Evolutionary conservation across 2,888 invertebrate species (phyloP).

Genomic region (Eretmocerus hayati): DNA sequence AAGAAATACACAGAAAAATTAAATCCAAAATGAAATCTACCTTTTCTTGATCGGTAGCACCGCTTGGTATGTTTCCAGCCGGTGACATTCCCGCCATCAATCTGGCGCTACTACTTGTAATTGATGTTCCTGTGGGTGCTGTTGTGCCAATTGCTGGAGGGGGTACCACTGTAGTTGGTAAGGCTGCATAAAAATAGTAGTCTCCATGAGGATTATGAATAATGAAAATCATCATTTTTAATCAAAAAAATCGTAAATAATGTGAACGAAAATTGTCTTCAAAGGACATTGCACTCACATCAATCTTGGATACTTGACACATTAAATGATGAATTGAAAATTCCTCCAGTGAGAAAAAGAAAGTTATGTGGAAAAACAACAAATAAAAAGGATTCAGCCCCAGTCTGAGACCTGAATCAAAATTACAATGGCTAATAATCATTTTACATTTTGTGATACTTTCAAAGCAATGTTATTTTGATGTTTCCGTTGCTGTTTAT

Average conservation of each 20-base stretch:
- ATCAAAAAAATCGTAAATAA: too few relatives aligned
- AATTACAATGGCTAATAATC: neutral
- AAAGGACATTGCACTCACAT: too few relatives aligned
- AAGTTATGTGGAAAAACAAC: too few relatives aligned
- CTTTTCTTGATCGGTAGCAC: constrained; percentile 90
- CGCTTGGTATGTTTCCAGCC: constrained; percentile 56
- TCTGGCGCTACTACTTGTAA: constrained; percentile 49
- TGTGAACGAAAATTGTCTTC: too few relatives aligned
- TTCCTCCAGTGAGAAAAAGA: too few relatives aligned
- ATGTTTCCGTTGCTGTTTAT: too few relatives aligned
- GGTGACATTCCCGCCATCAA: constrained; percentile 55
- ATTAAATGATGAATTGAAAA: too few relatives aligned
- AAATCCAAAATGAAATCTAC: constrained; percentile 49
- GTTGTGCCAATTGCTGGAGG: constrained; percentile 38
- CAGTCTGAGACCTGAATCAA: too few relatives aligned
- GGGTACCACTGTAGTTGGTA: constrained; percentile 1
- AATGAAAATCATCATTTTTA: too few relatives aligned
- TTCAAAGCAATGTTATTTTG: neutral
- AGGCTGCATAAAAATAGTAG: neutral
- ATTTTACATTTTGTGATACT: neutral
- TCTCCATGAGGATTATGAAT: neutral
- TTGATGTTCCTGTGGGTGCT: constrained; percentile 29
- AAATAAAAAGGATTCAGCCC: too few relatives aligned
- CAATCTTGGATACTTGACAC: too few relatives aligned
- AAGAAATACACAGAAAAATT: too few relatives aligned